These are phyloP conservation scores for Dorcus hopei DNA, from an alignment of 2,888 invertebrate genomes.

Conservation along the genomic window DNA sequence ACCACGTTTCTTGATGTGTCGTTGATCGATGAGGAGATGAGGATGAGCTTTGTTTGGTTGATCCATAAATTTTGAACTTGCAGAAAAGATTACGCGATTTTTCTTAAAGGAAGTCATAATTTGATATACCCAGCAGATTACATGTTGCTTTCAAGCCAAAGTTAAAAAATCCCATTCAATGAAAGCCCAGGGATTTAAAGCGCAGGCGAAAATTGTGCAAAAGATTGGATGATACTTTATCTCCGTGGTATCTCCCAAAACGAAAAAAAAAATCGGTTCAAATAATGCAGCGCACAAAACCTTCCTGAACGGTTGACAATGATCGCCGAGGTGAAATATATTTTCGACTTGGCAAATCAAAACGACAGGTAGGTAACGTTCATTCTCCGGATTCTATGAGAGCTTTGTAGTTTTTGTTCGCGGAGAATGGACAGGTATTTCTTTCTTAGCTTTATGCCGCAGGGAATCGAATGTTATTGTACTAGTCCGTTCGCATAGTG, in stretches of 20 bases:
- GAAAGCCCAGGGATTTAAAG: slow-evolving; percentile 16
- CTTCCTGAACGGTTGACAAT: slow-evolving; percentile 42
- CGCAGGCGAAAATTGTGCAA: slow-evolving; percentile 9
- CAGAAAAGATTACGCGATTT: too few relatives aligned
- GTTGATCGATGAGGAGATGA: too few relatives aligned
- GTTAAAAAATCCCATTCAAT: slow-evolving; percentile 13
- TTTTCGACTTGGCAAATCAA: slow-evolving; percentile 47
- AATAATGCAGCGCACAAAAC: slow-evolving; percentile 23
- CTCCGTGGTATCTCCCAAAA: slow-evolving; percentile 31
- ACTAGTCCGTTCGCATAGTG: background rate
- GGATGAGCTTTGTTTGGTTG: too few relatives aligned
- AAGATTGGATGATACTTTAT: slow-evolving; percentile 30
- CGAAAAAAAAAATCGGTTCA: slow-evolving; percentile 26
- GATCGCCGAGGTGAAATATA: slow-evolving; percentile 46
- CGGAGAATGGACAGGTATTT: slow-evolving; percentile 3
- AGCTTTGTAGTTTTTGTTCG: slow-evolving; percentile 3
- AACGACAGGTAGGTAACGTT: slow-evolving; percentile 44
- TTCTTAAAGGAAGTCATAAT: slow-evolving; percentile 29
- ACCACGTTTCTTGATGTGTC: too few relatives aligned
- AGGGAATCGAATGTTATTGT: slow-evolving; percentile 1
- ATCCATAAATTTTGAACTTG: too few relatives aligned
- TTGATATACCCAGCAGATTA: slow-evolving; percentile 27
- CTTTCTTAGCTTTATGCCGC: background rate
- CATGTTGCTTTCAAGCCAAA: slow-evolving; percentile 9
- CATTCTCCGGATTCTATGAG: slow-evolving; percentile 1